A percentile compares a stretch with the other conserved stretches of the same genome.
Evolutionary conservation across 92 coral and sea anemone species (phyloP).

Genomic region (Parazoanthus swiftii): DNA sequence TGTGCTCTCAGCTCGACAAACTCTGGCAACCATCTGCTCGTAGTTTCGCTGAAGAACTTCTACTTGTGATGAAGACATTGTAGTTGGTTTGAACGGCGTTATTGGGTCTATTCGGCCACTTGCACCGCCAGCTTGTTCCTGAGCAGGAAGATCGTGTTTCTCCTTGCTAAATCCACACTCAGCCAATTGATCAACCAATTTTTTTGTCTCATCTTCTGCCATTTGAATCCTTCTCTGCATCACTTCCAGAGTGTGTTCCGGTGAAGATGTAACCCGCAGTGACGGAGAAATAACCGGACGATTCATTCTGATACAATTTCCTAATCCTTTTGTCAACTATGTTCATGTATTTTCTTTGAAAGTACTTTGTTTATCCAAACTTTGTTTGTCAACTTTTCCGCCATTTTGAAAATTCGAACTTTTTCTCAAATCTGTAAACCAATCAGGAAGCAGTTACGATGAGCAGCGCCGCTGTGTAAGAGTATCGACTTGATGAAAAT

Average conservation of each 20-base stretch:
- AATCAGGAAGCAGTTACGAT: conserved; percentile 49
- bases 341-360: conserved; percentile 5
- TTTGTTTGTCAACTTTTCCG: conserved; percentile 44
- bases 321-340: conserved; percentile 8
- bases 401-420: conserved; percentile 47
- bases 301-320: conserved; percentile 49
- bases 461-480: conserved; percentile 50
- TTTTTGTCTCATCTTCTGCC: conserved; percentile 96
- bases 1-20: conserved; percentile 96
- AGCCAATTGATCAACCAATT: conserved; percentile 82
- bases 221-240: conserved; percentile 90
- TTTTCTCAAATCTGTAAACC: conserved; percentile 18
- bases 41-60: conserved; percentile 85
- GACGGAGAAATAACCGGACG: conserved; percentile 83
- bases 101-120: conserved; percentile 82
- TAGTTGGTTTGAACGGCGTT: conserved; percentile 73
- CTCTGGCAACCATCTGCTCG: conserved; percentile 88
- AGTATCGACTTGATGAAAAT: background rate
- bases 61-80: conserved; percentile 60
- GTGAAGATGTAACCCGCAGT: conserved; percentile 67
- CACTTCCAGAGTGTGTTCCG: conserved; percentile 91
- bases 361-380: conserved; percentile 33
- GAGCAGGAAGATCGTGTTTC: conserved; percentile 41
- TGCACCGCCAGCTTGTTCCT: conserved; percentile 42
- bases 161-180: conserved; percentile 90